phyloP scores from a whole-genome alignment of 2,888 invertebrate species.

The Alentia gelatinosa region DNA sequence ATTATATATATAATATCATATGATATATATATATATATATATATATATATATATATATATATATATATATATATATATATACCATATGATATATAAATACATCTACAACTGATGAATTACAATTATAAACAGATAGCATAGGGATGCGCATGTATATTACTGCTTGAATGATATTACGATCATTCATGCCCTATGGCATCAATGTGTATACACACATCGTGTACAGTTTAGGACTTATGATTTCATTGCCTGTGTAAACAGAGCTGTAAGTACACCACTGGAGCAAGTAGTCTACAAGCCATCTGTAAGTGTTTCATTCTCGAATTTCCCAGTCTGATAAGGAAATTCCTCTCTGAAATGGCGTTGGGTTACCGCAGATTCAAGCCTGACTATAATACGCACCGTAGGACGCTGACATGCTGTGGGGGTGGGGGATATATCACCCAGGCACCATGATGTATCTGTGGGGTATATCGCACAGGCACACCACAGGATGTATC shows the following conservation, averaged over 20 bases:
- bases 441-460: not conserved
- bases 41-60: not conserved
- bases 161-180: too few relatives aligned
- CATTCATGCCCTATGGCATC: too few relatives aligned
- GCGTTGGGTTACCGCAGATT: not conserved
- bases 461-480: not conserved
- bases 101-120: not conserved
- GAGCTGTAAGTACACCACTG: not conserved
- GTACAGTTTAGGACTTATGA: too few relatives aligned
- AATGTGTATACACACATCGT: too few relatives aligned
- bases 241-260: not conserved
- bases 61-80: too few relatives aligned
- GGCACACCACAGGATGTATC: not conserved
- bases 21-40: too few relatives aligned
- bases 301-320: not conserved
- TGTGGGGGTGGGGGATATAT: not conserved
- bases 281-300: not conserved
- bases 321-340: not conserved
- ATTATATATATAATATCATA: too few relatives aligned
- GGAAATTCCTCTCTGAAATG: not conserved
- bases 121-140: not conserved
- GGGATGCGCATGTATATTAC: not conserved
- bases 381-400: too few relatives aligned
- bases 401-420: too few relatives aligned
- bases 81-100: not conserved